Conservation (phyloP, 2,113 vertebrate genomes). For the Caloenas nicobarica region DNA sequence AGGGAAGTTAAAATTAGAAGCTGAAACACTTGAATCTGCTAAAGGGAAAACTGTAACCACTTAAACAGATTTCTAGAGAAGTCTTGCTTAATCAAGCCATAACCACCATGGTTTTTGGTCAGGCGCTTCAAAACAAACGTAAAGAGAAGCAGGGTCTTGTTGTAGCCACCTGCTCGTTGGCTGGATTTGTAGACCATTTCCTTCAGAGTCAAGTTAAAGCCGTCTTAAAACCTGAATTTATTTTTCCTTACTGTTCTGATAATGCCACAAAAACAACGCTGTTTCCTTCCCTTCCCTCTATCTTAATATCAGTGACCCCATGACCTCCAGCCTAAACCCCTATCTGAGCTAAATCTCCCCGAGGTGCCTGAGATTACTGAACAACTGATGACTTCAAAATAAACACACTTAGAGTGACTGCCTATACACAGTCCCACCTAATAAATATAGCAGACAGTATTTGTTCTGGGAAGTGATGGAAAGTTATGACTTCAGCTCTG, state of each 20-base stretch:
- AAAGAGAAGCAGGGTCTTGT: not conserved
- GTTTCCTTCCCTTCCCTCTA: constrained; percentile 24
- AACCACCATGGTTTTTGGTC: not conserved
- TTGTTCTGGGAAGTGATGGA: constrained; percentile 55
- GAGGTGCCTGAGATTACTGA: constrained; percentile 55
- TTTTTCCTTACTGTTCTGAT: constrained; percentile 53
- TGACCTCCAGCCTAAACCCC: constrained; percentile 33
- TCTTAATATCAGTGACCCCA: constrained; percentile 38
- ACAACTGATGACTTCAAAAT: constrained; percentile 62
- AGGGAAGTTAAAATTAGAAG: not conserved
- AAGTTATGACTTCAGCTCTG: constrained; percentile 37
- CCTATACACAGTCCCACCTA: constrained; percentile 51
- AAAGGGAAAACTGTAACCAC: not conserved
- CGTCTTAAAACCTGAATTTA: constrained; percentile 42
- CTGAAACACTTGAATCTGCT: not conserved
- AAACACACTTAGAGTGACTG: constrained; percentile 59
- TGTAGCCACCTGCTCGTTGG: rapidly evolving
- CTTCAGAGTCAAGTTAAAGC: constrained; percentile 32
- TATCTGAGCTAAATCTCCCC: constrained; percentile 63
- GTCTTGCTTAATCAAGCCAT: not conserved
- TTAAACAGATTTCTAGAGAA: not conserved
- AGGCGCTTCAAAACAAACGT: not conserved
- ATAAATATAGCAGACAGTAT: constrained; percentile 65
- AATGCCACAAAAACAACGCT: constrained; percentile 1
- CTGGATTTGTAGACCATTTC: constrained; percentile 52